Percentiles rank a stretch among this genome's conserved stretches.
Evolutionary conservation across 2,888 invertebrate genomes (phyloP).

Genomic region (Ichneumoninae sp.): DNA sequence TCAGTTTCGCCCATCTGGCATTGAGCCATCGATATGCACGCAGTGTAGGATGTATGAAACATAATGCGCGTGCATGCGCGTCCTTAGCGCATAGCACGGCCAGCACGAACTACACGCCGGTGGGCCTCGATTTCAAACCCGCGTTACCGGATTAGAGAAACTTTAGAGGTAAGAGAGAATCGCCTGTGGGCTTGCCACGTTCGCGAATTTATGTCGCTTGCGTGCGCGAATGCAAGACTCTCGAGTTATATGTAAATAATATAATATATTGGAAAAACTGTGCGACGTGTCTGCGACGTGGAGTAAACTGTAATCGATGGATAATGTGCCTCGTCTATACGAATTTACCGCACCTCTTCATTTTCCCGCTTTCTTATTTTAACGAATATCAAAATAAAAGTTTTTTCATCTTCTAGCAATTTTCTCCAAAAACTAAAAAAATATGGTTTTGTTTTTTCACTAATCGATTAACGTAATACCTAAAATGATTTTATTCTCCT

Average conservation of each 20-base stretch:
- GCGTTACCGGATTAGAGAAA: conserved; percentile 70
- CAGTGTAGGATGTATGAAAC: background rate
- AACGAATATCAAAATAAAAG: no score
- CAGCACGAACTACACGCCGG: conserved; percentile 41
- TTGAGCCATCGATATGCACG: background rate
- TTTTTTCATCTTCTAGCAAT: no score
- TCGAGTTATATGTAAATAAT: conserved; percentile 28
- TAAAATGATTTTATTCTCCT: no score
- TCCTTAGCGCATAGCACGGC: conserved; percentile 14
- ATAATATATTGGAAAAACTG: conserved; percentile 37
- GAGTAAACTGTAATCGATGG: background rate
- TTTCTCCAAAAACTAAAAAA: no score
- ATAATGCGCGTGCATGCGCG: background rate
- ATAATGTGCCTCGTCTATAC: no score
- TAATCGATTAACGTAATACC: no score
- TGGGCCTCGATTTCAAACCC: conserved; percentile 64
- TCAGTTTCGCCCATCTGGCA: no score
- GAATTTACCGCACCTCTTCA: no score
- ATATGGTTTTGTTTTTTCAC: no score
- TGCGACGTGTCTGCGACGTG: background rate
- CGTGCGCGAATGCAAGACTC: conserved; percentile 47
- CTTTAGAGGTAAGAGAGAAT: conserved; percentile 55
- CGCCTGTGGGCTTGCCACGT: conserved; percentile 47
- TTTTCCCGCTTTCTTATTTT: no score
- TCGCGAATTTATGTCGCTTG: conserved; percentile 57